These are phyloP conservation scores for Ictalurus punctatus DNA, from an alignment of 2,113 vertebrate genomes.

Conservation along the genomic window DNA sequence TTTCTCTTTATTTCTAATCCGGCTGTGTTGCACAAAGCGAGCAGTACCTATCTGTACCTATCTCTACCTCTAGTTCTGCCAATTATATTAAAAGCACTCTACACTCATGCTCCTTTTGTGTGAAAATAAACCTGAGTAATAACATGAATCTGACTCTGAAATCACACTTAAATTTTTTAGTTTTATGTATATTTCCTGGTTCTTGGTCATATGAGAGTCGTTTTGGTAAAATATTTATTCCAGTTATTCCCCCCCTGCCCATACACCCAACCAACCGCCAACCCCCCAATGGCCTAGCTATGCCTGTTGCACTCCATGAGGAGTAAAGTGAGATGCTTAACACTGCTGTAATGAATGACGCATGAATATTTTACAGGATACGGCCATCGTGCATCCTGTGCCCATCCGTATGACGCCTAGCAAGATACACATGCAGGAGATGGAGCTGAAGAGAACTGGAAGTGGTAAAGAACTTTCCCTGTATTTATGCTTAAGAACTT, in stretches of 20 bases:
- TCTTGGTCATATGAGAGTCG: not conserved
- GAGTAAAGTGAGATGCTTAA: not conserved
- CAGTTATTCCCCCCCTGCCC: not conserved
- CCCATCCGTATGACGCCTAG: slow-evolving; percentile 99
- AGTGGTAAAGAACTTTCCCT: slow-evolving; percentile 78
- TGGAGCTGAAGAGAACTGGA: slow-evolving; percentile 96
- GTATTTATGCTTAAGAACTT: not conserved
- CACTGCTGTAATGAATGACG: not conserved
- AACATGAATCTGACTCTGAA: not conserved
- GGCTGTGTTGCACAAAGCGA: not conserved
- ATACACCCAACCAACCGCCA: no score
- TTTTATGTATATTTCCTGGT: no score
- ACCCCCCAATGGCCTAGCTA: no score
- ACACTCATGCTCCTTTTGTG: not conserved
- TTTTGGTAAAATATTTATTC: not conserved
- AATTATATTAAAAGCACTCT: not conserved
- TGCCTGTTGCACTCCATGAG: not conserved
- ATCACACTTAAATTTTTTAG: not conserved
- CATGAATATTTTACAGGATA: slow-evolving; percentile 77
- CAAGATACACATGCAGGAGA: slow-evolving; percentile 99
- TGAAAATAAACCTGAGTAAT: not conserved
- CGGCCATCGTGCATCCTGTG: slow-evolving; percentile 97
- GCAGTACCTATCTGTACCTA: not conserved
- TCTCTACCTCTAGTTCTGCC: not conserved
- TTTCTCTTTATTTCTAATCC: not conserved